Base-by-base conservation (phyloP, 2,888 invertebrate species). In the Drosophila putrida region DNA sequence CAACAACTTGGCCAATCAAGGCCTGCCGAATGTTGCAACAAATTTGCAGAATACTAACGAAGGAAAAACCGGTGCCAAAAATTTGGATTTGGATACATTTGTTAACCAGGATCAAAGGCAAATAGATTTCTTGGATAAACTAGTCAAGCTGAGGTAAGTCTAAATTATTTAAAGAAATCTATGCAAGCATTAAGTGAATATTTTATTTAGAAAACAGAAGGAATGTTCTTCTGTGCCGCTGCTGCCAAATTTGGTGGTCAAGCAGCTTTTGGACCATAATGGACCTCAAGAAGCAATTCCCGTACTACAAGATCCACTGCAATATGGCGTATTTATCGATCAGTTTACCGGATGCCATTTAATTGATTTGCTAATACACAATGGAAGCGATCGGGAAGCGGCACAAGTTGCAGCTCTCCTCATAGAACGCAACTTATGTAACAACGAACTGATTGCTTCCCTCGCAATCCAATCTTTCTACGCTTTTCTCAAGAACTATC, bases 281-380 rank as follows among this genome's bases (percentile, higher is more conserved):
- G 72, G 71, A 61, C 58, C 94, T 95, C 76, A 90, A 13, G 94
- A 95, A 59, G 92, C 98, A 11, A 90, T 97, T 0, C 93, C 94
- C 13, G 93, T 98, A 6, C 93, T 99, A 47, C 95, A 96, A 87
- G 96, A 98, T 91, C 95, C 97, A 59, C 91, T 96, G 13, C 96
- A 96, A 89, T 99, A 96, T 93, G 99, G 99, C 1, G 92, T 99
- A 35, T 98, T 98, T 90, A 94, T 97, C n/a, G 98, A 99, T 92
- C 92, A 95, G 68, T 96, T 95, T 80, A 94, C 95, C 33, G 95
- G 95, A 8, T 97, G 97, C 91, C 93, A 98, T 54, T 92, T 98
- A 38, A 93, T 99, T 93, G 96, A 98, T 90, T 94, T 94, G 60
- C 95, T 97, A 83, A 92, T 98, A 61, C 95, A 95, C 86, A 93